Percentiles rank a stretch among this genome's conserved stretches.
These are phyloP conservation scores for Coreius guichenoti DNA, from an alignment of 2,797 vertebrate genomes.

Conservation along the genomic window DNA sequence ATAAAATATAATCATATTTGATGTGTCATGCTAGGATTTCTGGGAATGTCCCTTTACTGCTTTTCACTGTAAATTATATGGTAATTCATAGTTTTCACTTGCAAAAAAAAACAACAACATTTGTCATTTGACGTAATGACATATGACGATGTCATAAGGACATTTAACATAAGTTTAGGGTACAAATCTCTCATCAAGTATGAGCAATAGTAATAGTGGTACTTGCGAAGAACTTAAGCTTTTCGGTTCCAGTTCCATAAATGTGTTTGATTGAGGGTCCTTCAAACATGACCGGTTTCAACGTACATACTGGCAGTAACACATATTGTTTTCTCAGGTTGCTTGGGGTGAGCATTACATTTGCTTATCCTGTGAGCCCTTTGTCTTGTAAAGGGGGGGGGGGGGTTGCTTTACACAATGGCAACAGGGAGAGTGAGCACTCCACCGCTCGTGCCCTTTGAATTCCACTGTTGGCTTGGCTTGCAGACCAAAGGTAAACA, in stretches of 20 bases:
- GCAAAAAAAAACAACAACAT: not conserved
- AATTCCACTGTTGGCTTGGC: slow-evolving; percentile 72
- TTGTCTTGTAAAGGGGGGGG: slow-evolving; percentile 36
- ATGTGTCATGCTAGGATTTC: not conserved
- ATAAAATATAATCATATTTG: not conserved
- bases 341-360: slow-evolving; percentile 25
- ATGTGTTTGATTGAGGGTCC: not conserved
- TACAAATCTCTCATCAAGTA: not conserved
- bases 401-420: slow-evolving; percentile 47
- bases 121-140: not conserved
- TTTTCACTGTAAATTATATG: not conserved
- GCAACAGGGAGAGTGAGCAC: slow-evolving; percentile 43
- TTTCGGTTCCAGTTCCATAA: not conserved
- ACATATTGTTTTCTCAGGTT: slow-evolving; percentile 37
- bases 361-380: slow-evolving; percentile 32
- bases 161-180: not conserved
- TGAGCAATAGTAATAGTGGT: not conserved
- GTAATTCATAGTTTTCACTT: not conserved
- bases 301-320: not conserved
- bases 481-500: slow-evolving; percentile 78
- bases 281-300: slow-evolving; percentile 5
- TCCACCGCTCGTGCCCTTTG: slow-evolving; percentile 63
- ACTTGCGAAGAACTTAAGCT: not conserved
- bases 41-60: not conserved
- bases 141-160: not conserved